Evolutionary conservation across 2,797 vertebrate species (phyloP).

Genomic region (Melanotaenia trifasciata): DNA sequence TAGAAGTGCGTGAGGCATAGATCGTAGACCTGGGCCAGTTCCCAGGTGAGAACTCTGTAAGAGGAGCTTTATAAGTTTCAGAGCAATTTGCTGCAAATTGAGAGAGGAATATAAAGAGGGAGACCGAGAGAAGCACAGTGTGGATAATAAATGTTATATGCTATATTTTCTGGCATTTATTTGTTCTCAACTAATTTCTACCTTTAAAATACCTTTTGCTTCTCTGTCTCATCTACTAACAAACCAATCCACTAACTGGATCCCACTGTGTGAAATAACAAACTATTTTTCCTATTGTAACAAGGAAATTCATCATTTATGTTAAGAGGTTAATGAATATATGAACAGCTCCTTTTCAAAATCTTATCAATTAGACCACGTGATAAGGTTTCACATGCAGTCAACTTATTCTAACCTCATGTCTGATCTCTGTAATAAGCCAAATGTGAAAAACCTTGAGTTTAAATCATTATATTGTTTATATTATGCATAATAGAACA

Average conservation of each 20-base stretch:
- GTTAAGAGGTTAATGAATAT: too few relatives aligned
- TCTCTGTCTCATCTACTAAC: constrained; percentile 29
- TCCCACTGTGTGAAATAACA: not conserved
- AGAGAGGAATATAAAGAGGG: constrained; percentile 68
- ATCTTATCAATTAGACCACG: too few relatives aligned
- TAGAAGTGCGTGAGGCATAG: constrained; percentile 79
- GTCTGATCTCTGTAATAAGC: too few relatives aligned
- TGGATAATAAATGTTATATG: constrained; percentile 67
- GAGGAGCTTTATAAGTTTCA: constrained; percentile 81
- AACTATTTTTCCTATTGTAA: not conserved
- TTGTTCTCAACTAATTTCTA: constrained; percentile 51
- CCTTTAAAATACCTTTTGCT: constrained; percentile 24
- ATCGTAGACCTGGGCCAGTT: constrained; percentile 75
- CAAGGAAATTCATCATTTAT: too few relatives aligned
- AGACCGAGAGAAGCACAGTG: constrained; percentile 1
- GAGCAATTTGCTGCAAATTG: constrained; percentile 83
- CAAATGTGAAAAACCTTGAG: too few relatives aligned
- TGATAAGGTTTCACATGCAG: too few relatives aligned
- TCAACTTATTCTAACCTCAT: too few relatives aligned
- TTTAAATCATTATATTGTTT: too few relatives aligned
- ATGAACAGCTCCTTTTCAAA: too few relatives aligned
- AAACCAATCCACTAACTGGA: constrained; percentile 33
- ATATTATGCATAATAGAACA: too few relatives aligned
- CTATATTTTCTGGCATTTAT: constrained; percentile 69
- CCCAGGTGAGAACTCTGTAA: constrained; percentile 80